Evolutionary conservation across 2,888 invertebrate species (phyloP).

Genomic region (Leucania comma): DNA sequence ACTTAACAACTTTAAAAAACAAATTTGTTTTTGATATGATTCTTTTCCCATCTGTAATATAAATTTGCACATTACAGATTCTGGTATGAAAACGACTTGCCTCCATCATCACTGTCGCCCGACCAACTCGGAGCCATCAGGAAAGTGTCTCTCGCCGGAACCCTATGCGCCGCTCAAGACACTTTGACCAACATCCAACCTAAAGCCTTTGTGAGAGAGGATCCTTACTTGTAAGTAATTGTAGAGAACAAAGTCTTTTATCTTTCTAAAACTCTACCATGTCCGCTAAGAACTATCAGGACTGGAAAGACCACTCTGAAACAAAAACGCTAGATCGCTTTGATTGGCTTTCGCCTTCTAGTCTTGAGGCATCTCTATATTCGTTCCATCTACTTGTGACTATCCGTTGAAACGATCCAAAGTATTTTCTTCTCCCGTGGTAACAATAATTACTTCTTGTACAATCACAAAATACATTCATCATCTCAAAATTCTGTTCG

Average conservation of each 20-base stretch:
- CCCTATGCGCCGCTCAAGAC: slow-evolving; percentile 95
- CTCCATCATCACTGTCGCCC: slow-evolving; percentile 95
- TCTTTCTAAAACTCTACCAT: too few species aligned
- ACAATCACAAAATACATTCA: too few species aligned
- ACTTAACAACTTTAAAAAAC: neutral
- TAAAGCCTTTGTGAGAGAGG: slow-evolving; percentile 95
- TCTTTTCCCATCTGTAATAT: neutral
- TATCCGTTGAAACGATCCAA: too few species aligned
- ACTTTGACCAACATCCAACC: slow-evolving; percentile 94
- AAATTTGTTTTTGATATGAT: neutral
- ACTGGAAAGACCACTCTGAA: too few species aligned
- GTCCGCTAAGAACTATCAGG: too few species aligned
- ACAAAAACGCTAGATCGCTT: too few species aligned
- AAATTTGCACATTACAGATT: slow-evolving; percentile 89
- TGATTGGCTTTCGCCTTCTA: too few species aligned
- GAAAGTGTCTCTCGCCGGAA: slow-evolving; percentile 94
- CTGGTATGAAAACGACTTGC: slow-evolving; percentile 98
- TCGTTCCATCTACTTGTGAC: too few species aligned
- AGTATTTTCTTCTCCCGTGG: too few species aligned
- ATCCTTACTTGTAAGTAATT: slow-evolving; percentile 94
- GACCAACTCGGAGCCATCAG: slow-evolving; percentile 95
- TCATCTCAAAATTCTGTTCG: neutral
- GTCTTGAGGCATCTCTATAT: too few species aligned
- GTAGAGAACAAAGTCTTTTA: neutral
- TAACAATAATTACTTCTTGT: too few species aligned